These are phyloP conservation scores for Mustela nigripes DNA, from an alignment of 2,113 vertebrate species.

Conservation along the genomic window DNA sequence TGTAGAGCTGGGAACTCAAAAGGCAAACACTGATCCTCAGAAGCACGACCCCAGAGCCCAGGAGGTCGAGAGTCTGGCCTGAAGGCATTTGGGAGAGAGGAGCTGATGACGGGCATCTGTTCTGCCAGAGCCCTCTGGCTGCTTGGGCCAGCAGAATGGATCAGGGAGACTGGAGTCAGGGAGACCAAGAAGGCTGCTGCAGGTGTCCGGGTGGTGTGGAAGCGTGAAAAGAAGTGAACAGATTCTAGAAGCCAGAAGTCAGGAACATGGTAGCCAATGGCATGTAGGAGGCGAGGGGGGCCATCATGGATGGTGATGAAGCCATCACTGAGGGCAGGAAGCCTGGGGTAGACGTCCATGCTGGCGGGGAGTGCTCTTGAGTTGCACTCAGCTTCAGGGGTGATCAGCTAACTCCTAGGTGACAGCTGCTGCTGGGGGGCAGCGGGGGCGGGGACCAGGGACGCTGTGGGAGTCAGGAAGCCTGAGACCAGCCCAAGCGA, in stretches of 20 bases:
- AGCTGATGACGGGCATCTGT: background rate
- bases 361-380: background rate
- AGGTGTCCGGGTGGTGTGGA: background rate
- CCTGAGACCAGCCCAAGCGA: too few species aligned
- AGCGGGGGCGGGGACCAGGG: background rate
- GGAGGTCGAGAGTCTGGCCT: background rate
- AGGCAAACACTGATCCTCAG: background rate
- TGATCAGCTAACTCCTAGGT: background rate
- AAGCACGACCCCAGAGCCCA: background rate
- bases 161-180: background rate
- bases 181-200: background rate
- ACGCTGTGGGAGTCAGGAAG: background rate
- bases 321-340: background rate
- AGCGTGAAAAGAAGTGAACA: fast-evolving
- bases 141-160: background rate
- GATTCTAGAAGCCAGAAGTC: background rate
- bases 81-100: background rate
- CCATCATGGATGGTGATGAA: background rate
- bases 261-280: background rate
- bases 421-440: background rate
- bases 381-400: background rate
- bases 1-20: fast-evolving
- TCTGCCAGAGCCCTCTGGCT: background rate
- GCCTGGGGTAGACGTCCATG: background rate
- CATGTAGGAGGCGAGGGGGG: too few species aligned